A percentile compares a stretch with the other conserved stretches of the same genome.
Evolutionary conservation across 1,140 invertebrate species (phyloP).

Genomic region (Semibalanus balanoides): DNA sequence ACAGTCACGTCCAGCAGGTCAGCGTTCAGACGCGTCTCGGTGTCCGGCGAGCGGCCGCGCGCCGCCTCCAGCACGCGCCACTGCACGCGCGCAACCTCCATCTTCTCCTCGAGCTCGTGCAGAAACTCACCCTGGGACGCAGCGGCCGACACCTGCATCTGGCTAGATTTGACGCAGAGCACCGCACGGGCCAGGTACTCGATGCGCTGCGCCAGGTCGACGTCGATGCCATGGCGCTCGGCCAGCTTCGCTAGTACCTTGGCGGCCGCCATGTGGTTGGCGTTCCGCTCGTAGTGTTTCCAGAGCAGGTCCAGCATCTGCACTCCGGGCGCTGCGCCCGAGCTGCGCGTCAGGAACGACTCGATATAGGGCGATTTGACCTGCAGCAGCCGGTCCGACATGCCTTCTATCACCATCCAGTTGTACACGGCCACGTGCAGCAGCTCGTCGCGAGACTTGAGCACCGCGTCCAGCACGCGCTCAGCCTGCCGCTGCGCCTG

Average conservation of each 20-base stretch:
- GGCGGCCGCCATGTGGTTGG: constrained; percentile 83
- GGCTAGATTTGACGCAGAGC: constrained; percentile 80
- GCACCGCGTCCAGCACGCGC: not conserved
- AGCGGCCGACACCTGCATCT: constrained; percentile 47
- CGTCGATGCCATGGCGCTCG: constrained; percentile 40
- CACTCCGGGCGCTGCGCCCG: constrained; percentile 22
- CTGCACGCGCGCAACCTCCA: constrained; percentile 70
- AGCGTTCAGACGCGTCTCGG: constrained; percentile 35
- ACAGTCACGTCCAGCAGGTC: constrained; percentile 40
- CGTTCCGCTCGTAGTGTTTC: constrained; percentile 88
- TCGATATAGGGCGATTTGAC: constrained; percentile 32
- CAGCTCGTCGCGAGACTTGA: constrained; percentile 54
- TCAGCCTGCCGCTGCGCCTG: not conserved
- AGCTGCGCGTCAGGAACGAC: constrained; percentile 25
- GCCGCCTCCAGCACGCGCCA: constrained; percentile 47
- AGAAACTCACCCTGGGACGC: constrained; percentile 59
- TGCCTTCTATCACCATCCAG: constrained; percentile 66
- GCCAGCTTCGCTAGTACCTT: constrained; percentile 76
- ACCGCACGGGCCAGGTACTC: constrained; percentile 87
- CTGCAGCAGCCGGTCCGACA: constrained; percentile 59
- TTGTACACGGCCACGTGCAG: constrained; percentile 82
- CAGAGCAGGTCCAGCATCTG: constrained; percentile 74
- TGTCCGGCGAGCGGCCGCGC: constrained; percentile 20
- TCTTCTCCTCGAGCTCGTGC: constrained; percentile 84
- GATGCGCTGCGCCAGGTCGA: constrained; percentile 48